Evolutionary conservation across 2,888 invertebrate species (phyloP).

Genomic region (Empis livida): DNA sequence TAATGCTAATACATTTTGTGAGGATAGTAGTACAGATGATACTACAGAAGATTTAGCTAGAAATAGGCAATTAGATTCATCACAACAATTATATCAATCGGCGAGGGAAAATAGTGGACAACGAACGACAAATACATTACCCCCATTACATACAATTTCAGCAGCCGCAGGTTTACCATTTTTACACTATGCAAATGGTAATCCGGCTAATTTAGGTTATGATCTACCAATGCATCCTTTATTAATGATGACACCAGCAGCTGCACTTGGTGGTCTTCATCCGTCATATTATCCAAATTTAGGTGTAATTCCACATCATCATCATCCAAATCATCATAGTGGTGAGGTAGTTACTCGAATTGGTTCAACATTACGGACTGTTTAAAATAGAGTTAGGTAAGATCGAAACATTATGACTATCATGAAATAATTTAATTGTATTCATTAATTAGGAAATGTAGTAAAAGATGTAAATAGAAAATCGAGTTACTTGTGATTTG

Average conservation of each 20-base stretch:
- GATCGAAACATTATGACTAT: too few species aligned
- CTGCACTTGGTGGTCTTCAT: constrained; percentile 22
- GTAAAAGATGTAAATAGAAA: too few species aligned
- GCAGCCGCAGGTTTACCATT: constrained; percentile 29
- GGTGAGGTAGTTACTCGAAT: constrained; percentile 24
- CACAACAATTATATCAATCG: neutral
- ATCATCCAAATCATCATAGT: constrained; percentile 19
- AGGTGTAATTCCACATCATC: constrained; percentile 18
- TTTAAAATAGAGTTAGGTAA: constrained; percentile 15
- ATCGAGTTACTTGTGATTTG: too few species aligned
- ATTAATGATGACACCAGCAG: constrained; percentile 25
- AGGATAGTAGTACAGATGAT: constrained; percentile 21
- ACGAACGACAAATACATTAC: constrained; percentile 15
- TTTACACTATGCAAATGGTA: constrained; percentile 22
- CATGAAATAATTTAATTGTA: too few species aligned
- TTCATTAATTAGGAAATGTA: too few species aligned
- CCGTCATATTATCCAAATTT: constrained; percentile 26
- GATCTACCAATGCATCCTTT: constrained; percentile 33
- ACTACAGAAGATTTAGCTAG: constrained; percentile 13
- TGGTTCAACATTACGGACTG: constrained; percentile 26
- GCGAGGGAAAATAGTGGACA: neutral
- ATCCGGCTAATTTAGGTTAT: constrained; percentile 16
- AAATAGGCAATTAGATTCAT: neutral
- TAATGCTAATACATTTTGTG: constrained; percentile 18
- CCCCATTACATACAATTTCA: constrained; percentile 29